Percentiles rank a stretch among this genome's conserved stretches.
Conservation (phyloP, 2,888 invertebrate species). For the Mythimna lalbum region DNA sequence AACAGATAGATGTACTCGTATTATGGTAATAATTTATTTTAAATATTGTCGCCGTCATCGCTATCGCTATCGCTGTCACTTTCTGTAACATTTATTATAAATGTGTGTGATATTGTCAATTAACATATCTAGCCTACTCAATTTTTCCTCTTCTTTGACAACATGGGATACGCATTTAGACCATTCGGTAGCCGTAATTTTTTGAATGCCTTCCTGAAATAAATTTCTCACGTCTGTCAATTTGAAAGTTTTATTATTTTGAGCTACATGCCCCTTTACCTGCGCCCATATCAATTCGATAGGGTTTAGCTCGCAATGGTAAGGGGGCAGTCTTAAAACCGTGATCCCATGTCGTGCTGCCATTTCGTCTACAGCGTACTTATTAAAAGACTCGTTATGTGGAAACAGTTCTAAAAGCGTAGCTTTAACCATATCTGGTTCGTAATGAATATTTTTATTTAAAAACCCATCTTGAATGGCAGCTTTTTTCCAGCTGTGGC, state of each 20-base stretch:
- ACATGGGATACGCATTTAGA: slow-evolving; percentile 29
- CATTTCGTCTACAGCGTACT: slow-evolving; percentile 41
- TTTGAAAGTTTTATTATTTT: slow-evolving; percentile 19
- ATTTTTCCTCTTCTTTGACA: slow-evolving; percentile 30
- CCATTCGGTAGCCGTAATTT: slow-evolving; percentile 18
- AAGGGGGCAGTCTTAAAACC: slow-evolving; percentile 29
- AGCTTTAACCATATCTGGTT: no score
- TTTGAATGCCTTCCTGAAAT: slow-evolving; percentile 11
- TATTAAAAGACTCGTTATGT: background rate
- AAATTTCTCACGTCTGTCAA: slow-evolving; percentile 3
- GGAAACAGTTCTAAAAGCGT: background rate
- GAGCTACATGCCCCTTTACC: slow-evolving; percentile 16
- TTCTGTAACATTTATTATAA: slow-evolving; percentile 27
- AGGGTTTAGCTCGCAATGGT: slow-evolving; percentile 30
- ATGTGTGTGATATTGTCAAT: slow-evolving; percentile 24
- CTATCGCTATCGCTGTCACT: slow-evolving; percentile 39
- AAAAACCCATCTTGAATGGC: no score
- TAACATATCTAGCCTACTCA: slow-evolving; percentile 15
- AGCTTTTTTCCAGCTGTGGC: no score
- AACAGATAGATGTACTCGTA: slow-evolving; percentile 14
- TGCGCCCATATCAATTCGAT: slow-evolving; percentile 31
- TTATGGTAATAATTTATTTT: slow-evolving; percentile 15
- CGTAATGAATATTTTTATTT: no score
- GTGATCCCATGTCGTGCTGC: slow-evolving; percentile 17
- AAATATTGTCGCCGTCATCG: slow-evolving; percentile 27